phyloP scores from a whole-genome alignment of 2,113 vertebrate genomes.

The Grus americana region DNA sequence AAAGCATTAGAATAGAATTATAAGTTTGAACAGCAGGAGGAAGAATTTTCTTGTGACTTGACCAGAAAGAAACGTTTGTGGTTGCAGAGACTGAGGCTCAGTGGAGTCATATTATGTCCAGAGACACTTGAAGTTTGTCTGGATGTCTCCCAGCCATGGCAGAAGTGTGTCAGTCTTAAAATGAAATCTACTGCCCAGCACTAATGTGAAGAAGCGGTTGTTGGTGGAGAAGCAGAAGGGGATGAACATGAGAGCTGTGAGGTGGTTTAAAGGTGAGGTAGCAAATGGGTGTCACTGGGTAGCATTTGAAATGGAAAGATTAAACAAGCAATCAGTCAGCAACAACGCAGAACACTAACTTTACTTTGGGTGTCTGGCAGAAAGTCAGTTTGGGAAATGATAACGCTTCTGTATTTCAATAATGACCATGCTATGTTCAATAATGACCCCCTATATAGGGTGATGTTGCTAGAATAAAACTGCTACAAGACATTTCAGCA shows the following conservation, averaged over 20 bases:
- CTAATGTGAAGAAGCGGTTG: neutral
- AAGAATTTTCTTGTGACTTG: neutral
- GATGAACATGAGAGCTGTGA: neutral
- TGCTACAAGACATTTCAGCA: neutral
- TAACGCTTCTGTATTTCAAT: neutral
- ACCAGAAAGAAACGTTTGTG: neutral
- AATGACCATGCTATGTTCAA: neutral
- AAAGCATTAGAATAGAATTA: neutral
- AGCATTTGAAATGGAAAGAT: neutral
- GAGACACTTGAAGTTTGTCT: neutral
- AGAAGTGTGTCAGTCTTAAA: neutral
- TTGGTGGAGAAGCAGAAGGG: neutral
- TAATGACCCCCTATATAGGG: too few relatives aligned
- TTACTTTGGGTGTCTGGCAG: neutral
- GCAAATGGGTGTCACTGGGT: neutral
- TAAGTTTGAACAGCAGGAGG: neutral
- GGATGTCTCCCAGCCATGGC: neutral
- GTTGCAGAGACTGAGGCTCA: neutral
- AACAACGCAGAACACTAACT: neutral
- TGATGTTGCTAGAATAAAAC: neutral
- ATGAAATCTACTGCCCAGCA: neutral
- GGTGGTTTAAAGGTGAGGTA: neutral
- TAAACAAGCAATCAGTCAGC: neutral
- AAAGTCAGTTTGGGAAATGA: neutral
- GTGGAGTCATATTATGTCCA: too few relatives aligned